Evolutionary conservation across 2,113 vertebrate genomes (phyloP), one percentile per base, ranked within the genome.

Genomic region (Notothenia coriiceps): DNA sequence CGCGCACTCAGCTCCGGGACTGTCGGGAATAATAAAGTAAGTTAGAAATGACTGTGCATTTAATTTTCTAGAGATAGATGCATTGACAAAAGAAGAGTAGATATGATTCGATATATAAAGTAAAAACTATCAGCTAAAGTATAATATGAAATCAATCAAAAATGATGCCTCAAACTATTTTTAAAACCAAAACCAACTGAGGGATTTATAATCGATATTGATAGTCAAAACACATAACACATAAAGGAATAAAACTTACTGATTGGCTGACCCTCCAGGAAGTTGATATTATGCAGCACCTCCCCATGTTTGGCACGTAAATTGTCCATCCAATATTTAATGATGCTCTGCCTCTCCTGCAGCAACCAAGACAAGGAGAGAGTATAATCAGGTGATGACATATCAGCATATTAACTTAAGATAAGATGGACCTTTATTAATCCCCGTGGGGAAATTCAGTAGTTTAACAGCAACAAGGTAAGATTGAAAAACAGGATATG

Each of bases 251-350:
- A 0, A 3, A 52, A 91, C 98, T 96, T 92, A 99, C 98, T 98
- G 95, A 99, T 98, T 93, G 98, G 97, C 93, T 99, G 98, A 7
- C 98, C 98, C 90, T 99, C 98, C 54, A 99, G 93, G 93, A 99
- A 99, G 93, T 95, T 96, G 85, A 99, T 96, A 81, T 99, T 99
- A 85, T 99, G 98, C 85, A 99, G 95, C 13, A 94, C 92, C 88
- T 99, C 98, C 5, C 98, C 98, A 17, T 96, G 96, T 94, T 98
- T 98, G 91, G 98, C 97, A 1, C 97, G 93, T 84, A 99, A 95
- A 94, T 99, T 99, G 93, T 98, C 97, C 93, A 99, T 89, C 98
- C 98, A 99, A 93, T 97, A 96, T 74, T 96, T 95, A 91, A 99
- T 99, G 94, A 99, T 97, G 93, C 95, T 98, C 89, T 99, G 98